phyloP scores from a whole-genome alignment of 2,113 vertebrate species.

The Ictalurus punctatus region DNA sequence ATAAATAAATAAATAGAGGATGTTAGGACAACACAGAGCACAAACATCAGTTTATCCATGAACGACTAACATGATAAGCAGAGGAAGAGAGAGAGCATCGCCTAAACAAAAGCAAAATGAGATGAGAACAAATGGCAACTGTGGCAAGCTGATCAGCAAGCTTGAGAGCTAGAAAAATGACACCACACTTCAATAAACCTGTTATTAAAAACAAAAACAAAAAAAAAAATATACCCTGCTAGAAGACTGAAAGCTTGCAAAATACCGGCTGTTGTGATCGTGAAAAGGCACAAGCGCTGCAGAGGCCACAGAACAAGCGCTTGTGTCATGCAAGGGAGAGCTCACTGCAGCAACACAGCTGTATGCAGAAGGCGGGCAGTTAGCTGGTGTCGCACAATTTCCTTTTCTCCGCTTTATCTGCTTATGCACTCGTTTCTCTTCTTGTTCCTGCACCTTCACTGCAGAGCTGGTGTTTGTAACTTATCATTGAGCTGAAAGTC shows the following conservation, averaged over 20 bases:
- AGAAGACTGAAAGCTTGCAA: not conserved
- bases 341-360: slow-evolving; percentile 44
- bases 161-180: not conserved
- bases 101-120: not conserved
- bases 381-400: slow-evolving; percentile 43
- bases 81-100: slow-evolving; percentile 8
- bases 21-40: slow-evolving; percentile 63
- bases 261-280: not conserved
- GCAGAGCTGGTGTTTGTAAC: slow-evolving; percentile 51
- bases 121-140: not conserved
- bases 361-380: slow-evolving; percentile 29
- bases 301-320: slow-evolving; percentile 30
- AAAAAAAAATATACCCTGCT: not conserved
- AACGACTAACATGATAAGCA: not conserved
- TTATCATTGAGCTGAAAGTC: slow-evolving; percentile 39
- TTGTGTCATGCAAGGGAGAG: slow-evolving; percentile 31
- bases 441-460: slow-evolving; percentile 47
- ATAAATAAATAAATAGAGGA: not conserved
- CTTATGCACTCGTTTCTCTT: slow-evolving; percentile 30
- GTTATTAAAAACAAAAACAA: not conserved
- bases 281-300: slow-evolving; percentile 8
- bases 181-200: slow-evolving; percentile 5
- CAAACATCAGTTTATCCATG: slow-evolving; percentile 28
- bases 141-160: slow-evolving; percentile 27
- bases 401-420: slow-evolving; percentile 20